These are phyloP conservation scores for Agrochola macilenta DNA, from an alignment of 2,888 invertebrate species.

Conservation along the genomic window DNA sequence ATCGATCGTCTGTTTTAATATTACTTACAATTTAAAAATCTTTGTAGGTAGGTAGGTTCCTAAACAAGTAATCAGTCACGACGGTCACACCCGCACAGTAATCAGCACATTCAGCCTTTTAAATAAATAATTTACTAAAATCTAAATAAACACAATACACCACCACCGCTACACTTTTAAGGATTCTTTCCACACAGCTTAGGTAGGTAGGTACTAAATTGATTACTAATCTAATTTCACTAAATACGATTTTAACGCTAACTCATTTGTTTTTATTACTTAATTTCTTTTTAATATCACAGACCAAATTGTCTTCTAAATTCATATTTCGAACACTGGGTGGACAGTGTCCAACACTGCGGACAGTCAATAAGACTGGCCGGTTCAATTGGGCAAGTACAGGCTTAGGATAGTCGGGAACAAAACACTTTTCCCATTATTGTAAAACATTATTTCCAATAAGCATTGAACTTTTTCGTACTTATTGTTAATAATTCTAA, in stretches of 20 bases:
- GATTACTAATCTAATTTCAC: constrained; percentile 1
- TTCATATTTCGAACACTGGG: constrained; percentile 40
- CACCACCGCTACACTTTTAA: constrained; percentile 33
- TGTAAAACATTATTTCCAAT: not conserved
- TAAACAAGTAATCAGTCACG: not conserved
- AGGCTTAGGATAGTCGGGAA: constrained; percentile 40
- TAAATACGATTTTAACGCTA: not conserved
- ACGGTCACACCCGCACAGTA: not conserved
- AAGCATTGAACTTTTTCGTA: not conserved
- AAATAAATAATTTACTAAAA: not conserved
- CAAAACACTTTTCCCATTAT: constrained; percentile 37
- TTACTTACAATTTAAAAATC: too few species aligned
- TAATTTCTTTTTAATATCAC: not conserved
- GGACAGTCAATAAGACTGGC: constrained; percentile 58
- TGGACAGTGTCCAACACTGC: constrained; percentile 35
- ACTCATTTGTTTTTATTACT: not conserved
- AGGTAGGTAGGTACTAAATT: not conserved
- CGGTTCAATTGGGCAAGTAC: constrained; percentile 59
- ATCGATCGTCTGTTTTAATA: not conserved
- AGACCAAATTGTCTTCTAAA: constrained; percentile 20
- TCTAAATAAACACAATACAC: not conserved
- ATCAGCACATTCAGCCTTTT: constrained; percentile 12
- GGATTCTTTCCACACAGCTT: constrained; percentile 27
- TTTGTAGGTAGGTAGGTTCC: not conserved
- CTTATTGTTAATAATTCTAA: not conserved